Evolutionary conservation across 2,113 vertebrate species (phyloP).

Genomic region (Neodon shergylaensis): DNA sequence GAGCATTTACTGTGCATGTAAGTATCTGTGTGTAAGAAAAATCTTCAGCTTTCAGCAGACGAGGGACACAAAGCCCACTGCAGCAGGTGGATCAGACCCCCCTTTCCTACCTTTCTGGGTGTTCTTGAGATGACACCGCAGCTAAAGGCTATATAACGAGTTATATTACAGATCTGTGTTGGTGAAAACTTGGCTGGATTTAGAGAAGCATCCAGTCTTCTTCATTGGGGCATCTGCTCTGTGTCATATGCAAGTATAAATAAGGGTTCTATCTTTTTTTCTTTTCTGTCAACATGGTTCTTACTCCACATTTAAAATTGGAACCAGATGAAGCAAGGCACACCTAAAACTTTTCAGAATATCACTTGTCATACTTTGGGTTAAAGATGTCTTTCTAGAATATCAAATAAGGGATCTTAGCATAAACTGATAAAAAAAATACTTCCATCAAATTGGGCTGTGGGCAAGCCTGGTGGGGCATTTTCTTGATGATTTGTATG

Average conservation of each 20-base stretch:
- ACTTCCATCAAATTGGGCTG: background rate
- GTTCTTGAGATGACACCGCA: background rate
- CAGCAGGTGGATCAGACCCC: background rate
- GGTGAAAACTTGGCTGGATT: background rate
- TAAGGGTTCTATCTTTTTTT: background rate
- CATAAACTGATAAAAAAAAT: background rate
- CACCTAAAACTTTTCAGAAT: background rate
- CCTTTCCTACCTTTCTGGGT: background rate
- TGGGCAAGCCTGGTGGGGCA: background rate
- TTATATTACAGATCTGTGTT: background rate
- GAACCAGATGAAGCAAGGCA: background rate
- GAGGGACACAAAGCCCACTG: no score
- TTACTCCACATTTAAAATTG: background rate
- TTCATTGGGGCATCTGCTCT: background rate
- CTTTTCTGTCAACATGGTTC: background rate
- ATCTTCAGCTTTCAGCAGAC: no score
- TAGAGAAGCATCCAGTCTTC: background rate
- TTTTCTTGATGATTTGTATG: background rate
- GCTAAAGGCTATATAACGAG: no score
- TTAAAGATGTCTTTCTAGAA: background rate
- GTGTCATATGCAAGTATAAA: background rate
- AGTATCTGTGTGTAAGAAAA: background rate
- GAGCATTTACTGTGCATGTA: background rate
- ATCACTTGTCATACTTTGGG: background rate
- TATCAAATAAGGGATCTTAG: background rate